Evolutionary conservation across 2,888 invertebrate genomes (phyloP), one percentile per base, ranked within the genome.

Genomic region (Eudiplozoon nipponicum): DNA sequence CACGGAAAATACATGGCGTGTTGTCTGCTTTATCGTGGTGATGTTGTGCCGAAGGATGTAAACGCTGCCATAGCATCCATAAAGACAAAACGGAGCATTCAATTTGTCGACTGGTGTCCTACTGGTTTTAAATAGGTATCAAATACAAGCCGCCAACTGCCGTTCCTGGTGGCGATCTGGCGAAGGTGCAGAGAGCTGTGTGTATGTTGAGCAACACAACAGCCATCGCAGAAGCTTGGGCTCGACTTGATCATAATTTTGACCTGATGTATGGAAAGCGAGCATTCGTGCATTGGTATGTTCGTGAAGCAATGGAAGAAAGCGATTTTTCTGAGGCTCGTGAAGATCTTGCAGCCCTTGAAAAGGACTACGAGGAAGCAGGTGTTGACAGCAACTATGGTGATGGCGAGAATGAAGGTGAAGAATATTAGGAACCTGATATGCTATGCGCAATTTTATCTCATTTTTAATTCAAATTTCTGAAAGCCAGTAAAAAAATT

Each of bases 281-380:
- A 35, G 49, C 51, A 19, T 51, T 51, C 35, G 49, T 51, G 15
- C 57, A 55, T 39, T 60, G 59, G 60, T 60, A 59, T 46, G 60
- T 60, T 45, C 60, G 59, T 22, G 59, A 53, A 47, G 53, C 57
- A 70, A 53, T 52, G 54, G 55, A 56, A 44, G 55, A 56, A 55
- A 75, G 76, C 46, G 76, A 77, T 70, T 77, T 76, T 60, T 68
- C 71, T 0, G 77, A 77, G 51, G 76, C 76, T 0, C 67, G 77
- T 3, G 76, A 77, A 55, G 74, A 77, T 61, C 63, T 77, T 45
- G 60, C 57, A 3, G 60, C 60, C 15, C 47, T 55, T 15, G 55
- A 58, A 44, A 54, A 55, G 42, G 55, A 60, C 47, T 60, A 60
- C 47, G 60, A 60, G 46, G 60, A 60, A 48, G 60, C 61, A 28